Conservation (phyloP, 2,888 invertebrate species). For the Helicoverpa assulta region DNA sequence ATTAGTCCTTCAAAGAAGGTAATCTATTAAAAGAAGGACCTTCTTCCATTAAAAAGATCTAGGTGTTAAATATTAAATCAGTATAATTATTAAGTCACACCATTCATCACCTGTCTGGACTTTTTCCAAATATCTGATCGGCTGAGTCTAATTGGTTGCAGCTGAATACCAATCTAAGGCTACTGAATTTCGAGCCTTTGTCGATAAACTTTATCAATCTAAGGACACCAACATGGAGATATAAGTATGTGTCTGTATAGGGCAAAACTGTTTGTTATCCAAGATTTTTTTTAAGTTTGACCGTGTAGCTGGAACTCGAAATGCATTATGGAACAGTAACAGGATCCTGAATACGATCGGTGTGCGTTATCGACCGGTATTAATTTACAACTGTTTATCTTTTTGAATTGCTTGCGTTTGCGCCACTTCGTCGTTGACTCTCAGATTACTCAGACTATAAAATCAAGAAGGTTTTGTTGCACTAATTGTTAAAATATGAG, state of each 20-base stretch:
- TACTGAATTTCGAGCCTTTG: too few relatives aligned
- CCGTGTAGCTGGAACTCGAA: conserved; percentile 7
- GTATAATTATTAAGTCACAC: too few relatives aligned
- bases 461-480: conserved; percentile 2
- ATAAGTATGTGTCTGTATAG: too few relatives aligned
- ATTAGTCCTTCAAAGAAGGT: conserved; percentile 22
- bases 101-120: too few relatives aligned
- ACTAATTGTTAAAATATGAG: conserved; percentile 22
- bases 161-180: too few relatives aligned
- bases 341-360: conserved; percentile 60
- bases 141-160: too few relatives aligned
- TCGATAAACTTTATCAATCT: too few relatives aligned
- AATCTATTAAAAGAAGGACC: not conserved
- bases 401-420: conserved; percentile 2
- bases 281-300: not conserved
- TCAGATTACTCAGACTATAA: not conserved
- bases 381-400: conserved; percentile 38
- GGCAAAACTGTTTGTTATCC: too few relatives aligned
- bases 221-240: too few relatives aligned
- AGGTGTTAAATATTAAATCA: too few relatives aligned
- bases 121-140: too few relatives aligned
- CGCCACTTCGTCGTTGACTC: conserved; percentile 3
- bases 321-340: conserved; percentile 64
- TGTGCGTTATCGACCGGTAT: conserved; percentile 30
- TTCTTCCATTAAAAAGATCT: not conserved